Conservation (phyloP, 2,888 invertebrate species). For the Pardosa pseudoannulata region DNA sequence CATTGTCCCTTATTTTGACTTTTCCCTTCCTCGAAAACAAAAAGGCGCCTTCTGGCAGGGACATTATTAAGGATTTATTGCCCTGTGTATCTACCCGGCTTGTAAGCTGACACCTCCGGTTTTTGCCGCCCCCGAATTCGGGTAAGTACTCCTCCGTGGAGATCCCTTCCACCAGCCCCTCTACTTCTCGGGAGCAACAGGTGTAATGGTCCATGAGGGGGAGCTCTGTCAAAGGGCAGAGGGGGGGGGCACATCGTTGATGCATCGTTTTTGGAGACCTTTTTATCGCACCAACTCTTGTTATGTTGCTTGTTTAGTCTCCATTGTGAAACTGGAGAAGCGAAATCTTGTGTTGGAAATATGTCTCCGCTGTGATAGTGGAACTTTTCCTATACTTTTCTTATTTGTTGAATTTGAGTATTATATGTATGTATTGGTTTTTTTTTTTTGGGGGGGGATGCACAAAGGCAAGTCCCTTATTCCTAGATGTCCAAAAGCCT, state of each 20-base stretch:
- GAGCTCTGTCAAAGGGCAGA: neutral
- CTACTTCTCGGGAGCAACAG: slow-evolving; percentile 14
- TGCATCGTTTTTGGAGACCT: neutral
- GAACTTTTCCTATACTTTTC: no score
- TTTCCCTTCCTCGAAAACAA: neutral
- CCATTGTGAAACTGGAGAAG: no score
- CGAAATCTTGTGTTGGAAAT: no score
- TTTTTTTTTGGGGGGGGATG: no score
- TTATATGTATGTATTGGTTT: no score
- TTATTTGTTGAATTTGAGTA: no score
- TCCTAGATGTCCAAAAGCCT: no score
- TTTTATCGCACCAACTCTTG: no score
- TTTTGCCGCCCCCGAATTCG: neutral
- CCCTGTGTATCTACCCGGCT: neutral
- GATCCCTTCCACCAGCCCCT: no score
- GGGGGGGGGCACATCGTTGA: neutral
- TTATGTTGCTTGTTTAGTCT: neutral
- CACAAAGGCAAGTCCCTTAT: no score
- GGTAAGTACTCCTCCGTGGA: neutral
- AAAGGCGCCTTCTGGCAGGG: neutral
- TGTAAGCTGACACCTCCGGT: neutral
- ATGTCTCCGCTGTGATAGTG: no score
- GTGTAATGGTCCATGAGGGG: slow-evolving; percentile 37
- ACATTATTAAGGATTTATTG: neutral
- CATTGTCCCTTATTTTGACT: neutral